Evolutionary conservation across 2,888 invertebrate species (phyloP).

Genomic region (Platycnemis pennipes): DNA sequence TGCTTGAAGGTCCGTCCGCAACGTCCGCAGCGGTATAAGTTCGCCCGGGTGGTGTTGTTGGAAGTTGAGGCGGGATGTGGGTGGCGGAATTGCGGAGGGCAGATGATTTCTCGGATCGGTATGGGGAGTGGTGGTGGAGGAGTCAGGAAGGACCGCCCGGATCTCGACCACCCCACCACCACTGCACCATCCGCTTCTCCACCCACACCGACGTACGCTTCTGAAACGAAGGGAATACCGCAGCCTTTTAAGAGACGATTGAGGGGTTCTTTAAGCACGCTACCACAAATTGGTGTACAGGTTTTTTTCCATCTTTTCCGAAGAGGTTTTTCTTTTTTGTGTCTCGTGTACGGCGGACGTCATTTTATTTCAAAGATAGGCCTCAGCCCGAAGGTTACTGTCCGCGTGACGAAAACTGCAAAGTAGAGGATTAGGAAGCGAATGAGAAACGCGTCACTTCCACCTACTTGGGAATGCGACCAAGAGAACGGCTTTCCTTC

Average conservation of each 20-base stretch:
- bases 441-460: not conserved
- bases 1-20: conserved; percentile 79
- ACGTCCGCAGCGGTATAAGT: conserved; percentile 76
- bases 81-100: not conserved
- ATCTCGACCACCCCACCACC: conserved; percentile 58
- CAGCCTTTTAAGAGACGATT: conserved; percentile 55
- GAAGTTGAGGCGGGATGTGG: not conserved
- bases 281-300: conserved; percentile 7
- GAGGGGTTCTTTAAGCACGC: not conserved
- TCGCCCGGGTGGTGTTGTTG: conserved; percentile 20
- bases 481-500: not conserved
- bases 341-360: not conserved
- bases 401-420: not conserved
- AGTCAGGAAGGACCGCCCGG: conserved; percentile 49
- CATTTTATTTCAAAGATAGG: not conserved
- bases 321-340: not conserved
- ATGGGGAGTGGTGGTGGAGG: conserved; percentile 9
- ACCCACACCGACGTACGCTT: conserved; percentile 65
- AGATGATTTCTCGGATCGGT: conserved; percentile 51
- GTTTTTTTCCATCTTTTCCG: not conserved
- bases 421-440: not conserved
- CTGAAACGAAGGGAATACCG: conserved; percentile 66
- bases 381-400: not conserved
- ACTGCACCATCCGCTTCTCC: conserved; percentile 56
- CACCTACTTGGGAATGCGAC: not conserved